Conservation (phyloP, 1,140 invertebrate genomes). For the Octopus bimaculoides region DNA sequence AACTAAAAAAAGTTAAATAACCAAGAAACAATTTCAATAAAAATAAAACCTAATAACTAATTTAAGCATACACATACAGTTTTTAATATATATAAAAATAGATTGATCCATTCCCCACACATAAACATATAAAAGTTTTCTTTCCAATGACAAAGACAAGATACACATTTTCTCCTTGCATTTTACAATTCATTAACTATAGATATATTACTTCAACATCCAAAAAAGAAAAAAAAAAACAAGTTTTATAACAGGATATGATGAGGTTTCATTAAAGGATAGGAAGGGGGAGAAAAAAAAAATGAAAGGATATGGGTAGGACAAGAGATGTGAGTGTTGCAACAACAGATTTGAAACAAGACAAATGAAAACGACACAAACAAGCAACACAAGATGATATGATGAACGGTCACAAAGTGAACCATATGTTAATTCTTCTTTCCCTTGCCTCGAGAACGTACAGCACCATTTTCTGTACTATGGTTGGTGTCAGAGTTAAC, state of each 20-base stretch:
- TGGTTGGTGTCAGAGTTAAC: conserved; percentile 72
- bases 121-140: no score
- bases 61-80: no score
- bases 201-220: neutral
- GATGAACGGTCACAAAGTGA: neutral
- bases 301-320: neutral
- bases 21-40: no score
- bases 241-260: neutral
- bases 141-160: no score
- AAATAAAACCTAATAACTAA: no score
- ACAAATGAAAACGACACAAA: neutral
- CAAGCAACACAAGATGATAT: neutral
- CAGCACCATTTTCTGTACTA: conserved; percentile 42
- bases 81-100: no score
- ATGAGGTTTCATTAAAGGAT: neutral
- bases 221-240: neutral
- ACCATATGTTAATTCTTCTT: conserved; percentile 28
- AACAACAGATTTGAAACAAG: neutral
- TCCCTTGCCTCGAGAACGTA: conserved; percentile 24
- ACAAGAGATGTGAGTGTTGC: neutral
- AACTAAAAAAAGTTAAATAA: no score
- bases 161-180: no score
- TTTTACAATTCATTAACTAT: no score
- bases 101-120: no score
- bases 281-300: neutral